These are phyloP conservation scores for zebrafish (Danio rerio) DNA, from an alignment of 2,113 vertebrate genomes.

Conservation along the genomic window GRCz12tu NC_133186.1:33488001-33488500, in stretches of 20 bases:
- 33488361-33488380: neutral
- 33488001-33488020: too few relatives aligned
- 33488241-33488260: neutral
- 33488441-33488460: neutral
- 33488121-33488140: too few relatives aligned
- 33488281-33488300: neutral
- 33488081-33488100: neutral
- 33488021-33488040: too few relatives aligned
- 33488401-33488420: neutral
- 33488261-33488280: conserved; percentile 21
- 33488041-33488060: too few relatives aligned
- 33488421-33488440: neutral
- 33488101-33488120: too few relatives aligned
- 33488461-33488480: neutral
- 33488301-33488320: neutral
- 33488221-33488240: neutral
- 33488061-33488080: neutral
- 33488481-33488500: neutral
- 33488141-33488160: neutral
- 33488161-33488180: neutral
- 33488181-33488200: neutral
- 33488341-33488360: neutral
- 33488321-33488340: neutral
- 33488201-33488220: neutral
- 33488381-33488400: neutral